These are phyloP conservation scores for Tauraco hartlaubi DNA, from an alignment of 2,797 vertebrate species.

Conservation along the genomic window DNA sequence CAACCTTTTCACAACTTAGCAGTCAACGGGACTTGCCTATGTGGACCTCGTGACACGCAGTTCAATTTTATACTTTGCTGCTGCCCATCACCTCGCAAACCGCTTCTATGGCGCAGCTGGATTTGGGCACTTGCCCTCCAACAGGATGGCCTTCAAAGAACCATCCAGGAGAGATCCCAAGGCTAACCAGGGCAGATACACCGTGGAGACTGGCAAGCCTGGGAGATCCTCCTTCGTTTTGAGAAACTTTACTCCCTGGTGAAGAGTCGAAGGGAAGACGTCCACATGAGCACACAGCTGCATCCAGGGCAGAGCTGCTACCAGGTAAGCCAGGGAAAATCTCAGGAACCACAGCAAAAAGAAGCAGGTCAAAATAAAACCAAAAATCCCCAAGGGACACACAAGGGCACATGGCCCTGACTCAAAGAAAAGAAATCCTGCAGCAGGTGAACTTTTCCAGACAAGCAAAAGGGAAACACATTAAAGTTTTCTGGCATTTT, in stretches of 20 bases:
- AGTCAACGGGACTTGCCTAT: background rate
- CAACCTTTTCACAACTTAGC: background rate
- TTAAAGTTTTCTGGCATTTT: background rate
- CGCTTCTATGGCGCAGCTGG: background rate
- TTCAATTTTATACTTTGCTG: rapidly evolving
- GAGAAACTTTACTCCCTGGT: background rate
- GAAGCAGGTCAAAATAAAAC: background rate
- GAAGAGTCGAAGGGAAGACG: background rate
- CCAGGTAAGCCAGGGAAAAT: background rate
- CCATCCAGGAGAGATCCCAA: background rate
- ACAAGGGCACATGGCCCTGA: rapidly evolving
- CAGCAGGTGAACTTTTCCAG: background rate
- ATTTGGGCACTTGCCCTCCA: background rate
- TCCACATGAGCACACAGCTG: background rate
- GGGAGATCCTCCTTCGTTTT: background rate
- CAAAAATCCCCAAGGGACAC: background rate
- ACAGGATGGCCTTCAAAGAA: background rate
- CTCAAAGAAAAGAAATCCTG: background rate
- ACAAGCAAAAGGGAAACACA: background rate
- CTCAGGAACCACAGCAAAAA: background rate
- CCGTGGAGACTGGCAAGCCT: background rate
- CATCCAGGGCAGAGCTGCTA: background rate
- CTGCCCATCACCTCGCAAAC: background rate
- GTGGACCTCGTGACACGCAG: background rate
- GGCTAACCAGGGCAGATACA: background rate